Evolutionary conservation across 2,113 vertebrate genomes (phyloP).

Genomic region (Tretioscincus oriximinensis): DNA sequence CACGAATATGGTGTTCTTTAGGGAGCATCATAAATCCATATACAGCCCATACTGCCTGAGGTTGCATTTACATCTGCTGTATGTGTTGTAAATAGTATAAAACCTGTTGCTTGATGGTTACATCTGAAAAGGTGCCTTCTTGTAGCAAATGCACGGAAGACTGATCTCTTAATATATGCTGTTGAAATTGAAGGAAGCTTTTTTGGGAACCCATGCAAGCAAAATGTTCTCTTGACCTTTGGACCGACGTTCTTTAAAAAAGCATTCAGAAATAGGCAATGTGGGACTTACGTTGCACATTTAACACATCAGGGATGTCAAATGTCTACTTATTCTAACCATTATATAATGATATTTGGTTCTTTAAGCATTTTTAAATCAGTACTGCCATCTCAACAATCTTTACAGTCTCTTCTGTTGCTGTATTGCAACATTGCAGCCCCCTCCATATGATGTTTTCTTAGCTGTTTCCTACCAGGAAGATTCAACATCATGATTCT

Average conservation of each 20-base stretch:
- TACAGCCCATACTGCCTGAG: background rate
- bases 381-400: no score
- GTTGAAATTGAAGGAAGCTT: background rate
- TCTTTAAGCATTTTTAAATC: no score
- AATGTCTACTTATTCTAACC: no score
- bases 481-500: no score
- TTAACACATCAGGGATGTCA: background rate
- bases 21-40: background rate
- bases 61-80: slow-evolving; percentile 17
- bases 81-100: background rate
- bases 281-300: background rate
- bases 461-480: no score
- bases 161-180: background rate
- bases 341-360: no score
- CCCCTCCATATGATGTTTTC: no score
- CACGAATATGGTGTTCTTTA: background rate
- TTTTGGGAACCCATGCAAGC: no score
- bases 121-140: background rate
- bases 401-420: no score
- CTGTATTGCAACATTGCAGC: no score
- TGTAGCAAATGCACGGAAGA: background rate
- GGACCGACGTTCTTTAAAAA: background rate
- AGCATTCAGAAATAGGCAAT: no score
- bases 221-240: background rate
- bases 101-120: background rate